phyloP scores from a whole-genome alignment of 1,140 invertebrate species.

The Drosophila arawakana region DNA sequence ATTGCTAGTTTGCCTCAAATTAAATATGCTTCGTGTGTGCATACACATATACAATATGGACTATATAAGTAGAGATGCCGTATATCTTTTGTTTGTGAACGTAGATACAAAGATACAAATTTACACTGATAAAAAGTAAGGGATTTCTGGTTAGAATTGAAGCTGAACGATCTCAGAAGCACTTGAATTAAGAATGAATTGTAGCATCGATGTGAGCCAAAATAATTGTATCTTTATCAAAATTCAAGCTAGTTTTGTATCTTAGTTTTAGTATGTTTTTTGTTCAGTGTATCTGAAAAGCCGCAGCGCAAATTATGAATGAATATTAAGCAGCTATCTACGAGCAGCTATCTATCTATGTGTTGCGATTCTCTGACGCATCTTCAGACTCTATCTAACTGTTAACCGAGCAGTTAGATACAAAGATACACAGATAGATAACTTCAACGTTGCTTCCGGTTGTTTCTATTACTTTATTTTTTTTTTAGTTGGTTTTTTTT shows the following conservation, averaged over 20 bases:
- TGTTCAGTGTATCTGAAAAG: constrained; percentile 6
- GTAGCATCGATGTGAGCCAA: too few species aligned
- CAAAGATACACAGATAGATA: constrained; percentile 20
- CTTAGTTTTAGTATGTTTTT: too few species aligned
- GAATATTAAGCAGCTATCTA: constrained; percentile 33
- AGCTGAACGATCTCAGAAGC: too few species aligned
- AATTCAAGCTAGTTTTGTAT: too few species aligned
- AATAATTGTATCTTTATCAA: too few species aligned
- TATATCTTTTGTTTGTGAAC: constrained; percentile 75
- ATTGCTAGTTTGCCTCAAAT: constrained; percentile 84
- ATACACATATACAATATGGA: constrained; percentile 7
- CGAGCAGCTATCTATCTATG: constrained; percentile 6
- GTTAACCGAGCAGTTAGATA: constrained; percentile 14
- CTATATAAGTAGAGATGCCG: constrained; percentile 45
- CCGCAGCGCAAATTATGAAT: constrained; percentile 57
- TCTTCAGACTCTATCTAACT: constrained; percentile 35
- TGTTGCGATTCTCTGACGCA: constrained; percentile 40
- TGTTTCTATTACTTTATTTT: background rate
- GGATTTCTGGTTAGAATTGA: too few species aligned
- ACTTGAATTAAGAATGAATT: too few species aligned
- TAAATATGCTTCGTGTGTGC: constrained; percentile 73
- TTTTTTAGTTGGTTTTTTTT: constrained; percentile 2
- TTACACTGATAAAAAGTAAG: background rate
- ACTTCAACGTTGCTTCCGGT: constrained; percentile 38
- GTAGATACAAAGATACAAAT: constrained; percentile 33